A percentile compares a stretch with the other conserved stretches of the same genome.
Evolutionary conservation across 1,140 invertebrate species (phyloP).

Genomic region (Lepidurus packardi): DNA sequence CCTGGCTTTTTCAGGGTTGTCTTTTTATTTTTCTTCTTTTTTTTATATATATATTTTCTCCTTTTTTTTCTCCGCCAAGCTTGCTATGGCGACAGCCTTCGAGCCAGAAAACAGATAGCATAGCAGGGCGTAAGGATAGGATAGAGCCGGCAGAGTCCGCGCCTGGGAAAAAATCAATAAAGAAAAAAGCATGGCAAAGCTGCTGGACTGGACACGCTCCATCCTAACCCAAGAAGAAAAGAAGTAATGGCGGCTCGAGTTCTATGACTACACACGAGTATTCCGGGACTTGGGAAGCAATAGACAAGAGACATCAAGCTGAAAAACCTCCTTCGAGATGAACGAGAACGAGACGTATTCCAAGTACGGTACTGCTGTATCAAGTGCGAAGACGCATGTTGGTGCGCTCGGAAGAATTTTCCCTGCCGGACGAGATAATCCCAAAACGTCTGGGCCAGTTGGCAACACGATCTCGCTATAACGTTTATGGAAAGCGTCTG

Average conservation of each 20-base stretch:
- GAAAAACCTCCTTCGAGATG: background rate
- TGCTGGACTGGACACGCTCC: conserved; percentile 16
- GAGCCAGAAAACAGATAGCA: conserved; percentile 21
- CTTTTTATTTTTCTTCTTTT: conserved; percentile 2
- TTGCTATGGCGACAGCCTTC: conserved; percentile 20
- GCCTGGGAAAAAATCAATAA: conserved; percentile 19
- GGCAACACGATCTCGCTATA: background rate
- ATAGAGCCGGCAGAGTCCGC: background rate
- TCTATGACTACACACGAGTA: background rate
- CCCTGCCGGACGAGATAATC: background rate
- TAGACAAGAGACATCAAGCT: background rate
- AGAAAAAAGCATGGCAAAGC: conserved; percentile 18
- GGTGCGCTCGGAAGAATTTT: background rate
- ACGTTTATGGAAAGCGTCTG: background rate
- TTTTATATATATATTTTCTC: background rate
- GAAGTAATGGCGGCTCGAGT: background rate
- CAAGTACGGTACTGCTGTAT: background rate
- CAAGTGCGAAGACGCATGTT: background rate
- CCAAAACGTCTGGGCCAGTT: background rate
- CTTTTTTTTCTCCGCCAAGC: background rate
- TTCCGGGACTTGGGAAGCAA: background rate
- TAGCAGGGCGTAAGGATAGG: conserved; percentile 17
- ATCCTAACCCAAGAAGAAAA: background rate
- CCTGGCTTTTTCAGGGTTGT: conserved; percentile 11
- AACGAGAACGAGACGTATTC: background rate